Evolutionary conservation across 92 coral and sea anemone species (phyloP).

Genomic region (Epizoanthus illoricatus): DNA sequence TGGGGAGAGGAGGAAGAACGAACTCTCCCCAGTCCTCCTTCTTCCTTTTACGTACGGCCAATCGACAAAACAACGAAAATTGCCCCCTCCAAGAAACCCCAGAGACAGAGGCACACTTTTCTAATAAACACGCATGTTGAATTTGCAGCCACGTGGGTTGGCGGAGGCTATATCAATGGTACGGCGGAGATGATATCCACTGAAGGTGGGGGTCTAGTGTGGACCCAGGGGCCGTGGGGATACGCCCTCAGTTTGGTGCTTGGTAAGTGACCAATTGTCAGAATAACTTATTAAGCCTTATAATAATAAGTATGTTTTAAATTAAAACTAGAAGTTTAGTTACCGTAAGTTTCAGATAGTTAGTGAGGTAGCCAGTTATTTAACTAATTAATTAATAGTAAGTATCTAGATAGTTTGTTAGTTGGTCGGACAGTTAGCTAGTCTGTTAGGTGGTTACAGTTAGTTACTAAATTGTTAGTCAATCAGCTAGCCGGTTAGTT

Average conservation of each 20-base stretch:
- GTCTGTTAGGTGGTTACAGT: too few species aligned
- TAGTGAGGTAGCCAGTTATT: too few species aligned
- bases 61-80: too few species aligned
- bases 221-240: constrained; percentile 47
- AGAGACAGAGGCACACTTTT: background rate
- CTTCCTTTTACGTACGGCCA: too few species aligned
- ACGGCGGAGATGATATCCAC: constrained; percentile 18
- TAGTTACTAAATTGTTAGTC: too few species aligned
- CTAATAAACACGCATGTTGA: background rate
- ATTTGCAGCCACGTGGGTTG: constrained; percentile 59
- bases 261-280: constrained; percentile 14
- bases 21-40: too few species aligned
- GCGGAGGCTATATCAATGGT: constrained; percentile 57
- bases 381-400: background rate
- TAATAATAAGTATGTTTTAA: too few species aligned
- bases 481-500: too few species aligned
- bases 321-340: background rate
- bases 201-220: constrained; percentile 33
- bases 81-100: too few species aligned
- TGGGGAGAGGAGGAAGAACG: too few species aligned
- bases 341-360: too few species aligned
- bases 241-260: constrained; percentile 42
- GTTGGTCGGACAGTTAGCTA: background rate
- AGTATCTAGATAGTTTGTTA: background rate
- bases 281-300: too few species aligned